Base-by-base conservation (phyloP, 2,888 invertebrate genomes). In the Idaea aversata region DNA sequence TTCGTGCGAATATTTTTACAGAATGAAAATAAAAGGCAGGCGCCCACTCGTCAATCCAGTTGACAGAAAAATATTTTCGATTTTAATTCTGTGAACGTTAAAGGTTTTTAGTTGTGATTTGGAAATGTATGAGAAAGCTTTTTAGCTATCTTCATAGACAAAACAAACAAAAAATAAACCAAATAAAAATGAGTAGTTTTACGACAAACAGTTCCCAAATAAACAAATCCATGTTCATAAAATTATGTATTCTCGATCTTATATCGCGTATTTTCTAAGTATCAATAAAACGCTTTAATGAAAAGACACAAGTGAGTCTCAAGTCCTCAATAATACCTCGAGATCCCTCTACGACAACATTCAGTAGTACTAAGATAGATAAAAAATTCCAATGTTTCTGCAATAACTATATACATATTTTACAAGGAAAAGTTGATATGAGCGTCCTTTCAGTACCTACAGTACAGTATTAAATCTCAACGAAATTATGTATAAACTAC, bases 341-440 rank as follows among this genome's bases (percentile, higher is more conserved):
- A 86, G 84, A 86, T 82, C 82, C 79, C 73, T 72, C 75, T 81
- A 81, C 83, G 79, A 80, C 75, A 80, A 82, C 77, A 78, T 79
- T 83, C 85, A 86, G 80, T 80, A 85, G 84, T 79, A 84, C 85
- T 87, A 85, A 83, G 76, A 84, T 81, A 70, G 80, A 79, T 83
- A 77, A 81, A 79, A 82, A 79, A 80, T 78, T 79, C 80, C 78
- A 82, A 82, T 81, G 81, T 70, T 83, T 83, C 80, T 86, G 85
- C 85, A 83, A 25, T 80, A 84, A 83, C 79, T 92, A 92, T 92
- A 89, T 92, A 92, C 92, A 92, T 91, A 89, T 90, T 87, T 86
- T 92, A 92, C 92, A 92, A 87, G 84, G 86, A 78, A 87, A 85
- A 86, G 86, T 88, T 89, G 92, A 91, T 90, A 91, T 91, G 92